Base-by-base conservation (phyloP, 1,140 invertebrate species). In the Anastrepha obliqua region DNA sequence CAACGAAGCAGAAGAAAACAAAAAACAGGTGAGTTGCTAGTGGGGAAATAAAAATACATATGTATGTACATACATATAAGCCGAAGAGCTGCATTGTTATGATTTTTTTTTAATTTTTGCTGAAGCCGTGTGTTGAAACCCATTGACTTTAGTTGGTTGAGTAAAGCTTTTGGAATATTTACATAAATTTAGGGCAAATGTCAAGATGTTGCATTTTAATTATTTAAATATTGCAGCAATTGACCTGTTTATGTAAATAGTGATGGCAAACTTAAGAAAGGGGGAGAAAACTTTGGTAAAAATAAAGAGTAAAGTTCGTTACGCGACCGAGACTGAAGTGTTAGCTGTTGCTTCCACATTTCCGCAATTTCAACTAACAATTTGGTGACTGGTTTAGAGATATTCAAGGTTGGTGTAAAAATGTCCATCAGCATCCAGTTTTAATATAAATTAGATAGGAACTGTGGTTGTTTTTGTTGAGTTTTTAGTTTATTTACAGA, bases 81-180 rank as follows among this genome's bases (percentile, higher is more conserved):
- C 29, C 15, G 15, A 62, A 74, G 44, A 47, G 70, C 44, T 47
- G 3, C 42, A 8, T 17, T 47, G 13, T 47, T 17, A 13, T n/a
- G 42, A 51, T n/a, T 47, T 78, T 55, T 55, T 81, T 74, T 51
- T 0, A 13, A 4, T 47, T 81, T 17, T 13, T 13, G 20, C 74
- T 29, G 29, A 29, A 29, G 47, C 3, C 3, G 74, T 81, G 74
- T 81, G 44, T 81, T 81, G 74, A 2, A 81, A 81, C 9, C 20
- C 47, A 55, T 55, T 55, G n/a, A 81, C 17, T 51, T n/a, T 9
- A 7, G 64, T 11, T 55, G 51, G 64, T 67, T 67, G 64, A 17
- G n/a, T 39, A 67, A 42, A 58, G 13, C 67, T 74, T 81, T 55
- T 81, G 47, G 74, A 81, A 81, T 81, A 81, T 81, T 81, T 55